Conservation (phyloP, 2,888 invertebrate species). For the Leptinotarsa peninsularis region DNA sequence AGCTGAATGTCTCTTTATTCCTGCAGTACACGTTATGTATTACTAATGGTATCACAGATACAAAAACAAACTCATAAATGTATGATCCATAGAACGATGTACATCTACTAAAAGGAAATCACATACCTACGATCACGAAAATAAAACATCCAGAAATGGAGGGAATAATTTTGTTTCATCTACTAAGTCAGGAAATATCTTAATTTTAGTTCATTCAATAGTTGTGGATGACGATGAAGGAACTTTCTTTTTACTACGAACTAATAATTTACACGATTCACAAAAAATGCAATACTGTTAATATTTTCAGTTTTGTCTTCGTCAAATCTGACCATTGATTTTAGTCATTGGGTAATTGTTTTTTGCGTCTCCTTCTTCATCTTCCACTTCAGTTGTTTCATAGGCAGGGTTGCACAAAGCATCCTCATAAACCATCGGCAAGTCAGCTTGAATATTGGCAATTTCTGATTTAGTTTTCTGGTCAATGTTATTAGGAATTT, state of each 20-base stretch:
- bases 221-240: conserved; percentile 15
- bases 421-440: conserved; percentile 58
- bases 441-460: conserved; percentile 48
- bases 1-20: conserved; percentile 19
- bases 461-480: conserved; percentile 48
- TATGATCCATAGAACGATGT: background rate
- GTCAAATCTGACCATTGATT: conserved; percentile 34
- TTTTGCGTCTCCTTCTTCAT: conserved; percentile 35
- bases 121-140: conserved; percentile 9
- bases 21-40: conserved; percentile 30
- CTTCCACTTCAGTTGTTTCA: conserved; percentile 58
- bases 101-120: conserved; percentile 8
- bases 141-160: conserved; percentile 12
- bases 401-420: conserved; percentile 60
- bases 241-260: background rate
- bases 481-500: conserved; percentile 50
- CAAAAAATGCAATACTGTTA: conserved; percentile 15
- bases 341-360: conserved; percentile 23
- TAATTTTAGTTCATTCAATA: conserved; percentile 5
- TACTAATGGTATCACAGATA: conserved; percentile 40
- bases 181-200: background rate
- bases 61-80: conserved; percentile 28
- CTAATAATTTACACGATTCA: conserved; percentile 16
- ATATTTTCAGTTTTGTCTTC: background rate
- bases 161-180: conserved; percentile 12